These are phyloP conservation scores for Microtus montanus DNA, from an alignment of 2,113 vertebrate genomes.

Conservation along the genomic window DNA sequence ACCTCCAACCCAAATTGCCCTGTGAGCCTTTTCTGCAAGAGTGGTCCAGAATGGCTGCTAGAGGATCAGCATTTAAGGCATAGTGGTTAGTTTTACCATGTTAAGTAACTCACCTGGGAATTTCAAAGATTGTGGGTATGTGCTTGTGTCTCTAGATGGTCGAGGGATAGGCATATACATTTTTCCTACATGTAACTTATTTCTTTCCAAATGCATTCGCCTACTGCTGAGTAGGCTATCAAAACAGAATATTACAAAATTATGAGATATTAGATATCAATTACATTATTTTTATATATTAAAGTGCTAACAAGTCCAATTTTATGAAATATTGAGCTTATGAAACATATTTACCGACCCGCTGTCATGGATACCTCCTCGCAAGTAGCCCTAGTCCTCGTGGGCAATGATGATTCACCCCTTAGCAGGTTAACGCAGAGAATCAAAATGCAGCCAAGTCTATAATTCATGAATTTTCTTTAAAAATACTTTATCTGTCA, in stretches of 20 bases:
- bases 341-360: not conserved
- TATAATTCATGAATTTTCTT: not conserved
- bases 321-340: slow-evolving; percentile 33
- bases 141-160: not conserved
- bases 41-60: slow-evolving; percentile 27
- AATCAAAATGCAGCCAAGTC: slow-evolving; percentile 3
- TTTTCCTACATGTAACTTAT: not conserved
- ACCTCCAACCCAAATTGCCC: slow-evolving; percentile 60
- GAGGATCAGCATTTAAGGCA: slow-evolving; percentile 51
- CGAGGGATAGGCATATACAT: not conserved
- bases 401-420: not conserved
- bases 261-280: not conserved
- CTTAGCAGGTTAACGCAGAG: slow-evolving; percentile 3
- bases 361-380: not conserved
- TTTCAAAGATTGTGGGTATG: slow-evolving; percentile 27
- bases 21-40: slow-evolving; percentile 58
- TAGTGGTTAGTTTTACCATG: slow-evolving; percentile 51
- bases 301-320: not conserved
- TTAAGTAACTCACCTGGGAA: slow-evolving; percentile 37
- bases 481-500: not conserved
- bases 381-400: not conserved
- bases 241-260: not conserved
- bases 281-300: not conserved
- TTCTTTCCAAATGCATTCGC: not conserved
- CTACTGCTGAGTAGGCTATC: not conserved